Evolutionary conservation across 2,888 invertebrate genomes (phyloP).

Genomic region (Parnassius apollo): DNA sequence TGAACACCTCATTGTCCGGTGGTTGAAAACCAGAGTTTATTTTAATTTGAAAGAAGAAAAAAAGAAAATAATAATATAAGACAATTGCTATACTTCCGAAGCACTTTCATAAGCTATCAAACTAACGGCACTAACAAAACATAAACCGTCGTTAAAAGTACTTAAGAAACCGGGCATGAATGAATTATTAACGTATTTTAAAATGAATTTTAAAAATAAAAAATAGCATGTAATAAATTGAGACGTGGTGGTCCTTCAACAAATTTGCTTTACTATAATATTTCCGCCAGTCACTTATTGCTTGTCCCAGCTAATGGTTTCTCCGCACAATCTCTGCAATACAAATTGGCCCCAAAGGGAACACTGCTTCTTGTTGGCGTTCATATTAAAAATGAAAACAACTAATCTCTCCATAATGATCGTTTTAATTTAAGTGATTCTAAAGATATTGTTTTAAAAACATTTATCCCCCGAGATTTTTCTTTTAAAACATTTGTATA

Average conservation of each 20-base stretch:
- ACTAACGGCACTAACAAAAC: no score
- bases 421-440: constrained; percentile 39
- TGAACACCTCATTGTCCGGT: no score
- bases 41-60: no score
- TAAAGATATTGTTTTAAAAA: constrained; percentile 32
- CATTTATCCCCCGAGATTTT: constrained; percentile 19
- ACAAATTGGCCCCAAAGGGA: constrained; percentile 59
- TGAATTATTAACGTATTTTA: no score
- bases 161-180: no score
- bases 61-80: no score
- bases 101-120: no score
- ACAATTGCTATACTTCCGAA: no score
- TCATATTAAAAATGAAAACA: constrained; percentile 42
- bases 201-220: no score
- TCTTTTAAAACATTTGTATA: not conserved
- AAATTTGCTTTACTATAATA: constrained; percentile 6
- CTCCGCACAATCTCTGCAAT: constrained; percentile 30
- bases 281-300: constrained; percentile 28
- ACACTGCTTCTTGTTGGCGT: constrained; percentile 22
- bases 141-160: no score
- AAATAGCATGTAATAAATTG: no score
- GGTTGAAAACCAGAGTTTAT: no score
- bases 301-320: constrained; percentile 25
- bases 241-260: not conserved
- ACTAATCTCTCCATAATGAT: constrained; percentile 45